Evolutionary conservation across 2,888 invertebrate species (phyloP).

Genomic region (Globia sparganii): DNA sequence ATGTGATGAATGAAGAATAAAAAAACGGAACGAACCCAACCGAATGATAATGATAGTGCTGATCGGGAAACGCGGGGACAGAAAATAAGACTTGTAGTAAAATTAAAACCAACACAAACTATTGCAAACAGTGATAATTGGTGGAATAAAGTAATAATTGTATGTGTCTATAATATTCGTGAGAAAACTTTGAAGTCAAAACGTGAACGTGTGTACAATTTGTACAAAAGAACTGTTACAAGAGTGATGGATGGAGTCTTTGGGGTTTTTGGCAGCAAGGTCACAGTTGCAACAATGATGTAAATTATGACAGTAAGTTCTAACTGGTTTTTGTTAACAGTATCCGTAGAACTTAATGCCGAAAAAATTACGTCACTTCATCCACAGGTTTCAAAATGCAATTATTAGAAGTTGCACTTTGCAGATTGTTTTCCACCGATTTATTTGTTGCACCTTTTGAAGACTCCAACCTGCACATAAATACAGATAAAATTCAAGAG

Average conservation of each 20-base stretch:
- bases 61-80: conserved; percentile 37
- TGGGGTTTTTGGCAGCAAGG: conserved; percentile 79
- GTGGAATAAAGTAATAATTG: conserved; percentile 31
- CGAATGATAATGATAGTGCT: conserved; percentile 54
- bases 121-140: conserved; percentile 41
- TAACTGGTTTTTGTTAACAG: conserved; percentile 58
- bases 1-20: conserved; percentile 48
- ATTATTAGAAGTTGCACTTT: conserved; percentile 15
- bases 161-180: conserved; percentile 45
- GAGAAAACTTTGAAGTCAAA: conserved; percentile 43
- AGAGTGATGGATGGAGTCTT: conserved; percentile 65
- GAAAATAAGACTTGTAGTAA: conserved; percentile 28
- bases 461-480: not conserved
- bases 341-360: conserved; percentile 14
- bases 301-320: conserved; percentile 84
- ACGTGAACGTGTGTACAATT: conserved; percentile 56
- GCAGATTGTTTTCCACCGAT: conserved; percentile 7
- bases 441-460: not conserved
- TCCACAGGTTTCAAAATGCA: conserved; percentile 44
- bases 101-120: conserved; percentile 18
- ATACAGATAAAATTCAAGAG: not conserved
- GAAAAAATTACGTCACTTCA: conserved; percentile 57
- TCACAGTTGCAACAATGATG: conserved; percentile 81
- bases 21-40: conserved; percentile 44
- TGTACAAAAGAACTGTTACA: conserved; percentile 55